phyloP scores from a whole-genome alignment of 2,113 vertebrate genomes.

The Canis aureus region DNA sequence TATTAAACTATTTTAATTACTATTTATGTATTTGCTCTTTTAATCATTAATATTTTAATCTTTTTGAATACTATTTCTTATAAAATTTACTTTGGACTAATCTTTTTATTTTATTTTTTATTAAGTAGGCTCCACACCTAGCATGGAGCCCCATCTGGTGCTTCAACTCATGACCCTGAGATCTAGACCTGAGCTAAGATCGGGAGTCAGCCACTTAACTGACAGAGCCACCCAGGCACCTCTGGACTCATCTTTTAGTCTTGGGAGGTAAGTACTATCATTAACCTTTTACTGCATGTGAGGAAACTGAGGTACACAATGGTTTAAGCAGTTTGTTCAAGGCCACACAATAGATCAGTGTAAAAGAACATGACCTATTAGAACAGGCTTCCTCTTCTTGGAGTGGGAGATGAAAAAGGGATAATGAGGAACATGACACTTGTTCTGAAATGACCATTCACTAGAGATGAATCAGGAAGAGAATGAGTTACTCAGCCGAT shows the following conservation, averaged over 20 bases:
- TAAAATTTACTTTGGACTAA: background rate
- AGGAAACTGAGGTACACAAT: background rate
- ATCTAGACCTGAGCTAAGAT: background rate
- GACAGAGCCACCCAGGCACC: background rate
- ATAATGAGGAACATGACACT: background rate
- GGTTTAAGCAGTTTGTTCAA: background rate
- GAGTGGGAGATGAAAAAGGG: background rate
- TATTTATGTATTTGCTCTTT: background rate
- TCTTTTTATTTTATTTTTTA: background rate
- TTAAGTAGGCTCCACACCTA: background rate
- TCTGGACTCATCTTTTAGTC: background rate
- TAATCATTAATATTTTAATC: background rate
- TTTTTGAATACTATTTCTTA: background rate
- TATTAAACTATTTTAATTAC: background rate
- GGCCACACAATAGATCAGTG: background rate
- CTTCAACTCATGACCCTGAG: background rate
- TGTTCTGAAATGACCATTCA: background rate
- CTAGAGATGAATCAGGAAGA: background rate
- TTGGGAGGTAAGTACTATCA: background rate
- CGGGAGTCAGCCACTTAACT: background rate
- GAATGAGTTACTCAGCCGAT: background rate
- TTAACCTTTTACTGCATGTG: conserved; percentile 10
- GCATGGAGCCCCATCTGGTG: background rate
- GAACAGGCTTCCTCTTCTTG: background rate
- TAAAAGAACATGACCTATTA: background rate